Evolutionary conservation across 2,797 vertebrate genomes (phyloP).

Genomic region (Cyclura pinguis): DNA sequence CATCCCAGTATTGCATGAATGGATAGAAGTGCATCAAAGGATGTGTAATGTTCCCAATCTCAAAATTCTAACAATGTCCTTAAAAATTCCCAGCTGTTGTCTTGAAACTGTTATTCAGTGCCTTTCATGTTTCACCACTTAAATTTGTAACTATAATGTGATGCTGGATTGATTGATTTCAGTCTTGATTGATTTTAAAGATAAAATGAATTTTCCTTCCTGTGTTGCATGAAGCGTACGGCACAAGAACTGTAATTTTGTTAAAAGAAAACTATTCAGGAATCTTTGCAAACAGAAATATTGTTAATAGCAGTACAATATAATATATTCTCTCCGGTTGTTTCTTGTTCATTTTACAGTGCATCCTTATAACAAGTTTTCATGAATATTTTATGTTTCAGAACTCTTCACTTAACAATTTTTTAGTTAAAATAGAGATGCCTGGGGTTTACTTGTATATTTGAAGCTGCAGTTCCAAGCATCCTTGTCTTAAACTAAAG

Average conservation of each 20-base stretch:
- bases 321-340: conserved; percentile 63
- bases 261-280: conserved; percentile 65
- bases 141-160: conserved; percentile 64
- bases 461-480: conserved; percentile 4
- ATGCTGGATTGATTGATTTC: conserved; percentile 72
- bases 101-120: conserved; percentile 71
- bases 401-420: conserved; percentile 10
- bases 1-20: conserved; percentile 44
- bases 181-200: conserved; percentile 68
- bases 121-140: conserved; percentile 68
- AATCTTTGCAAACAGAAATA: conserved; percentile 63
- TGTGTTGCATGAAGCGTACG: conserved; percentile 56
- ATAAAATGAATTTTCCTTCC: conserved; percentile 55
- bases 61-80: conserved; percentile 56
- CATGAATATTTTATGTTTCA: conserved; percentile 8
- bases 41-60: conserved; percentile 56
- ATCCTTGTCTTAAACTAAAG: conserved; percentile 1
- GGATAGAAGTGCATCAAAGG: conserved; percentile 52
- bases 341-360: conserved; percentile 65
- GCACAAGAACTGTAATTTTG: conserved; percentile 62
- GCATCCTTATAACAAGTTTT: conserved; percentile 50
- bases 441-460: conserved; percentile 6
- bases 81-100: conserved; percentile 59
- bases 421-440: conserved; percentile 6
- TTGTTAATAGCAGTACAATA: conserved; percentile 50